Evolutionary conservation across 2,113 vertebrate species (phyloP).

Genomic region (Thymallus thymallus): DNA sequence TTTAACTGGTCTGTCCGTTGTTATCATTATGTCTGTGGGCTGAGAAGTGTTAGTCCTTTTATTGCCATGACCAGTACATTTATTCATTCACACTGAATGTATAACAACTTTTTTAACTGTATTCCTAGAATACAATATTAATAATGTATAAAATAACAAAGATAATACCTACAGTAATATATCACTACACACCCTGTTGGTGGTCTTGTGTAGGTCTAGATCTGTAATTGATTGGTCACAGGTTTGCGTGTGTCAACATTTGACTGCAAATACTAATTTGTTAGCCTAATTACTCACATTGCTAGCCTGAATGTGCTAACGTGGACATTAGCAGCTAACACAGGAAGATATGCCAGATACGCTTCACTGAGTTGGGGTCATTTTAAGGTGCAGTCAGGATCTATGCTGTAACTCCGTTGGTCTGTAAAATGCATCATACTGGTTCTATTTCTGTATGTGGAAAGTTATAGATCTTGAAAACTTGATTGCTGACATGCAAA

Average conservation of each 20-base stretch:
- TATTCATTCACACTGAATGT: neutral
- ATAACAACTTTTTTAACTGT: neutral
- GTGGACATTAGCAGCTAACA: neutral
- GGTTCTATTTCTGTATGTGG: too few relatives aligned
- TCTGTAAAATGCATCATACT: too few relatives aligned
- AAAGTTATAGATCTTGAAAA: too few relatives aligned
- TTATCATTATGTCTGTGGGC: conserved; percentile 21
- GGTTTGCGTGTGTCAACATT: neutral
- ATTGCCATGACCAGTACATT: neutral
- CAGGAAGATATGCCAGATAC: neutral
- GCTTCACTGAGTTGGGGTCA: neutral
- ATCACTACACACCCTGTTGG: neutral
- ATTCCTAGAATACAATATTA: neutral
- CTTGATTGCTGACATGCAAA: too few relatives aligned
- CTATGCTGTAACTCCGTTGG: neutral
- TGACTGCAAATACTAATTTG: neutral
- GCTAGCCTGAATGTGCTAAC: neutral
- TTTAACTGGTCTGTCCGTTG: conserved; percentile 5
- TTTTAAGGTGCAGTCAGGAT: neutral
- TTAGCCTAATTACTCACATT: neutral
- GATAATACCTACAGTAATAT: neutral
- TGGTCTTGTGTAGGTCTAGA: neutral
- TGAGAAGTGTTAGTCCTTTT: too few relatives aligned
- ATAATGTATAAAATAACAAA: neutral
- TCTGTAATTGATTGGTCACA: neutral